A percentile compares a stretch with the other conserved stretches of the same genome.
These are phyloP conservation scores for Nyleta sp. DNA, from an alignment of 2,888 invertebrate genomes.

Conservation along the genomic window DNA sequence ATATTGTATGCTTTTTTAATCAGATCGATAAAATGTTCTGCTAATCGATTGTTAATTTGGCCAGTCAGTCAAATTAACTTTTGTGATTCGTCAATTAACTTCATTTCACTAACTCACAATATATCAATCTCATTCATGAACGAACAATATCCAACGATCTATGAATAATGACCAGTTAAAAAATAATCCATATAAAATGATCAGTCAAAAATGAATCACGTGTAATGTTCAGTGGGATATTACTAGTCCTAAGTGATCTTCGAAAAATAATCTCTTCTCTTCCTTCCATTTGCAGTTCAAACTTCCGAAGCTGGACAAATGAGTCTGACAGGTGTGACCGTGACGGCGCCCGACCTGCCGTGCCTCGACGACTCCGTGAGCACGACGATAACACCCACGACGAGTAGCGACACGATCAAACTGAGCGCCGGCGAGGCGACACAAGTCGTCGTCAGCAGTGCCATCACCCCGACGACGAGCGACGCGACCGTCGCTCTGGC, in stretches of 20 bases:
- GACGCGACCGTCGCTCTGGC: slow-evolving; percentile 63
- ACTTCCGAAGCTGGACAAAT: slow-evolving; percentile 74
- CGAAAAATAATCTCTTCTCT: too few species aligned
- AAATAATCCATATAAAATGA: neutral
- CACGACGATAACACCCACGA: slow-evolving; percentile 39
- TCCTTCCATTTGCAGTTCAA: slow-evolving; percentile 77
- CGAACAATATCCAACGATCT: too few species aligned
- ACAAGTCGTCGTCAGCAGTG: slow-evolving; percentile 41
- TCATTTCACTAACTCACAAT: too few species aligned
- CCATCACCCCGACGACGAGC: slow-evolving; percentile 52
- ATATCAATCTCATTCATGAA: too few species aligned
- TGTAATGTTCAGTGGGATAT: too few species aligned
- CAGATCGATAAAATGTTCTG: too few species aligned
- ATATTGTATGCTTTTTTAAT: too few species aligned
- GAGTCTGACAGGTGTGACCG: slow-evolving; percentile 70
- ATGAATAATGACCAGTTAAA: neutral
- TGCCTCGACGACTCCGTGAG: slow-evolving; percentile 77
- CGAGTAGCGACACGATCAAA: slow-evolving; percentile 44
- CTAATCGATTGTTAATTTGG: too few species aligned
- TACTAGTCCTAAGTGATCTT: too few species aligned
- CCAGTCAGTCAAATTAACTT: too few species aligned
- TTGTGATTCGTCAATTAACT: too few species aligned
- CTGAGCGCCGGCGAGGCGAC: slow-evolving; percentile 60
- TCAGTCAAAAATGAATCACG: neutral
- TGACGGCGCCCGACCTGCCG: slow-evolving; percentile 77